Percentiles rank a stretch among this genome's conserved stretches.
Conservation (phyloP, 2,888 invertebrate species). For the Caenorhabditis doughertyi region DNA sequence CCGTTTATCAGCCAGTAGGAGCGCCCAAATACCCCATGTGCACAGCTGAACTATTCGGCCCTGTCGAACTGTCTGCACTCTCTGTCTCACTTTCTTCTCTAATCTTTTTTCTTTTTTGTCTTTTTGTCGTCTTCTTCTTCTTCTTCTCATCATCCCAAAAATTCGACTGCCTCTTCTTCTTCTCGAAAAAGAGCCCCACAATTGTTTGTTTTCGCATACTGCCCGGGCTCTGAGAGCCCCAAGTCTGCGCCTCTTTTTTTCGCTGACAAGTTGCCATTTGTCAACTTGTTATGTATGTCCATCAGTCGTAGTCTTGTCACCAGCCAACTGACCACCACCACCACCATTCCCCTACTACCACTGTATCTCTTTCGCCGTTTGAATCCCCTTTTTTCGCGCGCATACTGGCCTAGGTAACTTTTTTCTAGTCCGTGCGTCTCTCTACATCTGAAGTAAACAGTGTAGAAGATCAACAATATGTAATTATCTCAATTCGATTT, state of each 20-base stretch:
- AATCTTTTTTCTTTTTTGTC: background rate
- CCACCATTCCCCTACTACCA: background rate
- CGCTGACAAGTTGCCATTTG: slow-evolving; percentile 62
- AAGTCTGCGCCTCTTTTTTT: slow-evolving; percentile 38
- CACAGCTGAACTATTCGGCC: slow-evolving; percentile 52
- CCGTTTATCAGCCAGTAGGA: slow-evolving; percentile 52
- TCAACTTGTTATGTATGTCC: slow-evolving; percentile 61
- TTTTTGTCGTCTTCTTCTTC: slow-evolving; percentile 37
- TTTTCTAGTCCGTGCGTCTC: slow-evolving; percentile 13
- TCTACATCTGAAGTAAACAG: no score
- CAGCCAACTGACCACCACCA: slow-evolving; percentile 52
- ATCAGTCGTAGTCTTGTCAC: slow-evolving; percentile 57
- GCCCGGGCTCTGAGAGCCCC: slow-evolving; percentile 34
- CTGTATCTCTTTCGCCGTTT: background rate
- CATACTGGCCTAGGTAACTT: background rate
- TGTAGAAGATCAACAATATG: no score
- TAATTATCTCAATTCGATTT: no score
- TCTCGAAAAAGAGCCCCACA: slow-evolving; percentile 53
- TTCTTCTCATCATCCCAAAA: slow-evolving; percentile 54
- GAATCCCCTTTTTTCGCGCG: slow-evolving; percentile 27
- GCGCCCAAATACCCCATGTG: slow-evolving; percentile 3
- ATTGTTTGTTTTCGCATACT: slow-evolving; percentile 63
- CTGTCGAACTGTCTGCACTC: slow-evolving; percentile 35
- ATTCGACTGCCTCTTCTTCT: slow-evolving; percentile 43
- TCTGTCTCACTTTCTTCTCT: slow-evolving; percentile 31